These are phyloP conservation scores for Atta colombica DNA, from an alignment of 1,140 invertebrate genomes.

Conservation along the genomic window DNA sequence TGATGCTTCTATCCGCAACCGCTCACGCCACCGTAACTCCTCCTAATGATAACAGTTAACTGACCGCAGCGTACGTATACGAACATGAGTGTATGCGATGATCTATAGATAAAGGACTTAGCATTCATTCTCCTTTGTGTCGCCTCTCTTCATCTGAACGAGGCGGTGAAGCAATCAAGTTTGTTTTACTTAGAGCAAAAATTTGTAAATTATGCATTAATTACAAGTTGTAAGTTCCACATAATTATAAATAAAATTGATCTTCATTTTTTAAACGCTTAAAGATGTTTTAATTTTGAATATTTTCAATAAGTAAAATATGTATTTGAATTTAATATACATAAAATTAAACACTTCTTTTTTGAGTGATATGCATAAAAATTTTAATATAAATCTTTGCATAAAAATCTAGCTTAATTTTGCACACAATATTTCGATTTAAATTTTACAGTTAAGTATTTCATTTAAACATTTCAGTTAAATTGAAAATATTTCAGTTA, in stretches of 20 bases:
- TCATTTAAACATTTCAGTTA: background rate
- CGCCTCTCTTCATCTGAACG: background rate
- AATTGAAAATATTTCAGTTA: conserved; percentile 2
- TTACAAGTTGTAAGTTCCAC: background rate
- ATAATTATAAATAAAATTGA: conserved; percentile 1
- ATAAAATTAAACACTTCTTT: too few relatives aligned
- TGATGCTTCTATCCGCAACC: background rate
- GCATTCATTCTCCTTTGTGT: background rate
- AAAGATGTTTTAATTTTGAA: too few relatives aligned
- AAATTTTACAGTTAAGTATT: background rate
- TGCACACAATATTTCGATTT: background rate
- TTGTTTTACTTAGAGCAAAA: background rate
- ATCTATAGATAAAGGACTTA: conserved; percentile 14
- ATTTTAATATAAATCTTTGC: conserved; percentile 1
- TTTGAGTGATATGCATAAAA: background rate
- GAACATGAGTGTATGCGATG: background rate
- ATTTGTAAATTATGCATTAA: background rate
- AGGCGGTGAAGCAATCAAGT: background rate
- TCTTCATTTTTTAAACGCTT: too few relatives aligned
- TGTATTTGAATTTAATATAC: too few relatives aligned
- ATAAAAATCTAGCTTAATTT: background rate
- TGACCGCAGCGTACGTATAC: conserved; percentile 13
- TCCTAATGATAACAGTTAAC: conserved; percentile 36
- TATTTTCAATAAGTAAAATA: too few relatives aligned
- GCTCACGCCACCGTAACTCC: conserved; percentile 24